Evolutionary conservation across 1,140 invertebrate species (phyloP), one percentile per base, ranked within the genome.

Genomic region (Coboldia fuscipes): DNA sequence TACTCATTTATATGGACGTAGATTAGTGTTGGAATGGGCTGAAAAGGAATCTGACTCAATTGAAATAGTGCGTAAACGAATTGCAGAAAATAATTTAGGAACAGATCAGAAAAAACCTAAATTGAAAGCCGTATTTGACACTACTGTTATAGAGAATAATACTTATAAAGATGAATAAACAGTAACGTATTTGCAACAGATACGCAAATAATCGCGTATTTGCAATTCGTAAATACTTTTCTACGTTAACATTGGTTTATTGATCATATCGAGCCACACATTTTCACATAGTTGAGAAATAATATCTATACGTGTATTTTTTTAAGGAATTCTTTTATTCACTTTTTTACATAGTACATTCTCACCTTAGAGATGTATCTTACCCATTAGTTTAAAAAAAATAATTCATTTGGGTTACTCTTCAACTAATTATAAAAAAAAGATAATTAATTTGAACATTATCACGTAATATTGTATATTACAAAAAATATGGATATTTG

Each of bases 21-120:
- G 92, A 26, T 60, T 98, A 40, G 89, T 96, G 0, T 58, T 98
- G 14, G 93, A 99, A 65, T 98, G 94, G 94, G 92, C 93, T 0
- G 67, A 77, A 24, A 63, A 71, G n/a, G 75, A 75, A 22, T 63
- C 79, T 26, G 79, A 88, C 44, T 67, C 72, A 40, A 58, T 94
- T 3, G 71, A 78, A 13, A 64, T 75, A 39, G 58, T 94, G n/a
- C 63, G 86, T 37, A 81, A 79, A 58, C 72, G 83, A 43, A 90
- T 86, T 0, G 82, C 83, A 0, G 62, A 78, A 46, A 65, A 74
- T 45, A 63, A 50, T 4, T 7, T 16, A 30, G 16, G 9, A 15
- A 5, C 9, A 5, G 19, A 17, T 20, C 10, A 19, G 7, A 10
- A 3, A n/a, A 32, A 21, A 15, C 12, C 3, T 6, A 15, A 19